Evolutionary conservation across 2,888 invertebrate species (phyloP).

Genomic region (Nymphalis c-album): DNA sequence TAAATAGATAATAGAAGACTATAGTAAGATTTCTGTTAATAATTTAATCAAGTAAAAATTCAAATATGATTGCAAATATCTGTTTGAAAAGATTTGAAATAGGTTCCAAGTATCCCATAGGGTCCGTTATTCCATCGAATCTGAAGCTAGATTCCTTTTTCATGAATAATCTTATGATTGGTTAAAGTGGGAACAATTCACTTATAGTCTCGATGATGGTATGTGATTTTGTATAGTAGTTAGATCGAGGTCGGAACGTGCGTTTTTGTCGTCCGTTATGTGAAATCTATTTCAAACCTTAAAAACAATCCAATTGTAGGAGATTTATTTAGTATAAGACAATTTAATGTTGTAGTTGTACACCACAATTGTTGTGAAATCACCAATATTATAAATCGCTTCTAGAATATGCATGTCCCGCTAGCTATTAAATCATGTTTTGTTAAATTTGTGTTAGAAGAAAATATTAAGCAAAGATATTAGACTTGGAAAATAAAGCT

Average conservation of each 20-base stretch:
- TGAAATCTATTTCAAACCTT: constrained; percentile 76
- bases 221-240: constrained; percentile 19
- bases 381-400: constrained; percentile 46
- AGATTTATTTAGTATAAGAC: constrained; percentile 53
- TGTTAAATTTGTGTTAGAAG: constrained; percentile 21
- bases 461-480: constrained; percentile 43
- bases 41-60: constrained; percentile 9
- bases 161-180: constrained; percentile 58
- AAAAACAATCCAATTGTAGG: constrained; percentile 61
- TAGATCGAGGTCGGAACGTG: constrained; percentile 11
- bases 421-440: constrained; percentile 21
- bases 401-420: constrained; percentile 39
- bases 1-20: constrained; percentile 46
- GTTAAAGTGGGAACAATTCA: constrained; percentile 73
- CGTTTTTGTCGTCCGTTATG: constrained; percentile 39
- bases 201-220: constrained; percentile 30
- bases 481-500: constrained; percentile 58
- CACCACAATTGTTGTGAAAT: constrained; percentile 63
- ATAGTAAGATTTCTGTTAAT: constrained; percentile 30
- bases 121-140: neutral
- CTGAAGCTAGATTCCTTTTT: constrained; percentile 16
- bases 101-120: constrained; percentile 45
- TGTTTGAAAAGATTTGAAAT: constrained; percentile 59
- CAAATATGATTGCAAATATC: neutral
- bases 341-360: constrained; percentile 60